A percentile compares a stretch with the other conserved stretches of the same genome.
Evolutionary conservation across 2,888 invertebrate species (phyloP).

Genomic region (Nephrocerus scutellatus): DNA sequence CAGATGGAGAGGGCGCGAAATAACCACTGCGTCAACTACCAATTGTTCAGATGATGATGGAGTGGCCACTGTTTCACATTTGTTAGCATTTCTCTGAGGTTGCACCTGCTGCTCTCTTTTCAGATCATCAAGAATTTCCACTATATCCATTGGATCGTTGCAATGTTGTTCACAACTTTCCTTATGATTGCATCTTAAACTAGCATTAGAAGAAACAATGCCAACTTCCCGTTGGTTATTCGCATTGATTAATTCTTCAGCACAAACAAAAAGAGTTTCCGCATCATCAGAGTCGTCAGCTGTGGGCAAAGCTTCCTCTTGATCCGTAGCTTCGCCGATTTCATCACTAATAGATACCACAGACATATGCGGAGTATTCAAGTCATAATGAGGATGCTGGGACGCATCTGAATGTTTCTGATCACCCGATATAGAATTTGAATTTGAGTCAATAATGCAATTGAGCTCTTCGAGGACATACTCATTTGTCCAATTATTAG

Average conservation of each 20-base stretch:
- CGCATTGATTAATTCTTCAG: conserved; percentile 26
- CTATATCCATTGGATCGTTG: conserved; percentile 17
- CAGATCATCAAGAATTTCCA: conserved; percentile 22
- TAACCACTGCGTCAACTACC: conserved; percentile 1
- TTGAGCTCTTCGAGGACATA: conserved; percentile 23
- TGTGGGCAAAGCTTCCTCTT: no score
- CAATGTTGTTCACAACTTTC: conserved; percentile 11
- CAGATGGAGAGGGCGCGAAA: neutral
- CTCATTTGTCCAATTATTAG: conserved; percentile 22
- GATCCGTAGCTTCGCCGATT: conserved; percentile 15
- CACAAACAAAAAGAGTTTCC: conserved; percentile 26
- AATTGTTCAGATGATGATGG: no score
- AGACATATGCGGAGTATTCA: conserved; percentile 33
- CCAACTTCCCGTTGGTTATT: conserved; percentile 11
- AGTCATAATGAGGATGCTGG: conserved; percentile 25
- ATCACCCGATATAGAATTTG: no score
- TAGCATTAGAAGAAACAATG: no score
- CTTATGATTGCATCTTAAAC: no score
- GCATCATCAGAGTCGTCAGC: conserved; percentile 22
- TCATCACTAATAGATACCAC: conserved; percentile 26
- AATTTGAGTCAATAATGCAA: conserved; percentile 20
- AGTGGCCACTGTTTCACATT: neutral
- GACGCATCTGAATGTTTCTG: no score
- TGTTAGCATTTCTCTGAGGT: neutral
- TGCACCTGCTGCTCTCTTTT: conserved; percentile 18